Conservation (phyloP, 2,113 vertebrate genomes). For the Nothocercus nigrocapillus region DNA sequence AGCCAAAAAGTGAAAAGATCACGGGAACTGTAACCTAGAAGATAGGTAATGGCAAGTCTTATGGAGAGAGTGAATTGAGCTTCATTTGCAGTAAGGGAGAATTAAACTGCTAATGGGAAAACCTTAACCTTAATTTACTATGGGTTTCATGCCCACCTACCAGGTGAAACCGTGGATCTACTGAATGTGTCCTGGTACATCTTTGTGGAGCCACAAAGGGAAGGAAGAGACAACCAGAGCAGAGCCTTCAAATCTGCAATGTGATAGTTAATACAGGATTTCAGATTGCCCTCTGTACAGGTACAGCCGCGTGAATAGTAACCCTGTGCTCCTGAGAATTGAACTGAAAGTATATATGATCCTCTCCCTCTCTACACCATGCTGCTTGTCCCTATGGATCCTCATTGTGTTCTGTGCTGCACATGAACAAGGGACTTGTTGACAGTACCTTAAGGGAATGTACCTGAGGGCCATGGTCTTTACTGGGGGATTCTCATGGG, state of each 20-base stretch:
- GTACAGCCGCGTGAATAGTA: fast-evolving
- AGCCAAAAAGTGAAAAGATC: background rate
- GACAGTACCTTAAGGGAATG: background rate
- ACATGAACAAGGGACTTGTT: no score
- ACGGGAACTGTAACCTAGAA: background rate
- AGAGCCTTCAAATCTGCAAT: background rate
- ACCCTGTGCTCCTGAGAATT: background rate
- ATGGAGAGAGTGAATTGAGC: background rate
- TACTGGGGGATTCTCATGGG: background rate
- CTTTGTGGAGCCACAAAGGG: background rate
- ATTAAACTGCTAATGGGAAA: background rate
- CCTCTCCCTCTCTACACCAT: background rate
- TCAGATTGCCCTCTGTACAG: background rate
- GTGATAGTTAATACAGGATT: background rate
- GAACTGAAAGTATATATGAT: background rate
- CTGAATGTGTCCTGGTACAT: background rate
- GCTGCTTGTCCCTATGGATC: background rate
- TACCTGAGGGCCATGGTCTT: background rate
- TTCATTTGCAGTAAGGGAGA: background rate
- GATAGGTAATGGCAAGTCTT: background rate
- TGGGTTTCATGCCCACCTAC: background rate
- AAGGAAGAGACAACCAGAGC: background rate
- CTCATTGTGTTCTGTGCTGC: background rate
- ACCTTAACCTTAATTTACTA: background rate
- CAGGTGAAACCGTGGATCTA: background rate